Evolutionary conservation across 2,113 vertebrate genomes (phyloP), one percentile per base, ranked within the genome.

Genomic region (Leptodactylus fuscus): DNA sequence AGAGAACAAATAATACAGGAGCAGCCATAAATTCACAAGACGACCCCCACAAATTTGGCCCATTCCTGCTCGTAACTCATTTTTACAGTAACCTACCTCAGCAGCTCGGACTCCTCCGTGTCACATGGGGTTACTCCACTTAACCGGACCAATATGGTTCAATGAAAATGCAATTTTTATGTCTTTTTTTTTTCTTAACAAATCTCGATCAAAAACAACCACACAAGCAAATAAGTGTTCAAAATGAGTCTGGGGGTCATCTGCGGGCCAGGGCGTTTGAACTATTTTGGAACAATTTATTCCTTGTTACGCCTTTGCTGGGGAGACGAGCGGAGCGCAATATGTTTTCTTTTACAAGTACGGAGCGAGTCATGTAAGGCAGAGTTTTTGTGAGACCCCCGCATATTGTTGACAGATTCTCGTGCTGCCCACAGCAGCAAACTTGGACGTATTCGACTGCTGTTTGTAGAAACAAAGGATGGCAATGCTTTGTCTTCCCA

Each of bases 401-500:
- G 87, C 34, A 46, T 88, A 81, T 85, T 89, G 80, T 78, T 89
- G 86, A 89, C 83, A 48, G 82, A 82, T 87, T 86, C 85, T 85
- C 24, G 81, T 67, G 76, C 75, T 49, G 74, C 80, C 69, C 46
- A 89, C 38, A 22, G 18, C 79, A 87, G 79, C 69, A 85, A 80
- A 85, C 81, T 48, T 81, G n/a, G 22, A 70, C 34, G 46, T 76
- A 0, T 7, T 46, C 27, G 78, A 53, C 77, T 86, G 73, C 87
- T 82, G 75, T 81, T 83, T 29, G 83, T 82, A 88, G 81, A 82
- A 75, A 44, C 80, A 87, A 88, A 87, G 87, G 67, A 49, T 38
- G 81, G 87, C 81, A 87, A 77, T 12, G 38, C 75, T 90, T 90
- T 91, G 87, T 89, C 88, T 90, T 88, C 87, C 58, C 87, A 91